These are phyloP conservation scores for Stegodyphus mimosarum DNA, from an alignment of 1,140 invertebrate genomes.

Conservation along the genomic window DNA sequence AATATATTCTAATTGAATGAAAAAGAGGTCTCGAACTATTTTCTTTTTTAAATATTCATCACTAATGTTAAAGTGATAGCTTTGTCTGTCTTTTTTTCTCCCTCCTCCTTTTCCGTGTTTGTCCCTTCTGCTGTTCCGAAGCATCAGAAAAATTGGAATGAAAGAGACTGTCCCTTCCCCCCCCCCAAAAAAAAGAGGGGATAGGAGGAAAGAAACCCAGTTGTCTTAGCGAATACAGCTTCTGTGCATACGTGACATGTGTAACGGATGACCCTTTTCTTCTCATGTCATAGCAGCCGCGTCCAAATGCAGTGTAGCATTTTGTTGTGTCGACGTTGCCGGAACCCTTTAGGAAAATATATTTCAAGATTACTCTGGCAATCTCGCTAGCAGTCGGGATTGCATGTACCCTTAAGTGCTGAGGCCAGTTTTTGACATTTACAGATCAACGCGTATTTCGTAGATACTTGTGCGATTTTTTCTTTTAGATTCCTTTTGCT, in stretches of 20 bases:
- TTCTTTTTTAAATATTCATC: too few relatives aligned
- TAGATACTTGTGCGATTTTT: constrained; percentile 1
- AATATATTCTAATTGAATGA: too few relatives aligned
- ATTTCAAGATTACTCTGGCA: constrained; percentile 20
- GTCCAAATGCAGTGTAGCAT: constrained; percentile 12
- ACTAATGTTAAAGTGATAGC: too few relatives aligned
- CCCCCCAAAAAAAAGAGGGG: too few relatives aligned
- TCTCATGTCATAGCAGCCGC: not conserved
- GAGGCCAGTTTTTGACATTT: constrained; percentile 40
- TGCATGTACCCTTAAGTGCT: constrained; percentile 28
- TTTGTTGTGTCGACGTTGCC: not conserved
- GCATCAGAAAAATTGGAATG: too few relatives aligned
- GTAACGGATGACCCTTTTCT: constrained; percentile 1
- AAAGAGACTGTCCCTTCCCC: too few relatives aligned
- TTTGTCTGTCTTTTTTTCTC: too few relatives aligned
- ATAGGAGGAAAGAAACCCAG: not conserved
- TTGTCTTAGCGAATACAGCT: not conserved
- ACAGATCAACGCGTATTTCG: constrained; percentile 39
- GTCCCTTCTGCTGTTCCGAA: too few relatives aligned
- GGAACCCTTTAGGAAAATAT: constrained; percentile 31
- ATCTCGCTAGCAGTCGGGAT: not conserved
- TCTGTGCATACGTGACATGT: not conserved
- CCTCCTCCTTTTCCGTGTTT: too few relatives aligned
- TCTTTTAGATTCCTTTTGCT: not conserved
- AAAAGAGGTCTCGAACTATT: too few relatives aligned